A percentile compares a stretch with the other conserved stretches of the same genome.
Evolutionary conservation across 2,113 vertebrate species (phyloP).

Genomic region (Elephantulus edwardii): DNA sequence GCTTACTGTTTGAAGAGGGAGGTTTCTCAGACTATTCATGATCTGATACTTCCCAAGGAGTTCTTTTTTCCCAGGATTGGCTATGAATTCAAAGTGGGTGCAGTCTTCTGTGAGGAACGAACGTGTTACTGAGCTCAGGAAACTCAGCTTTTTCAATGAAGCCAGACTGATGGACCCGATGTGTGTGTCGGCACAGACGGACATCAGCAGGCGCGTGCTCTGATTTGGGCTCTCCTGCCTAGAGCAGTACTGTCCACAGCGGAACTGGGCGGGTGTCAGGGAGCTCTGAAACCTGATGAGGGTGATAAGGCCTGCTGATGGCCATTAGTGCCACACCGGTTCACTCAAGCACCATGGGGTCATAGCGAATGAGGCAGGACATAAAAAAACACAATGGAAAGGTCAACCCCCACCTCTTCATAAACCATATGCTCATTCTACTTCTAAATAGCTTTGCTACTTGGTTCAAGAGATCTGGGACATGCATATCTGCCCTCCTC

Average conservation of each 20-base stretch:
- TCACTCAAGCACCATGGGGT: not conserved
- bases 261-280: too few relatives aligned
- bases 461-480: not conserved
- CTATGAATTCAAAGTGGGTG: not conserved
- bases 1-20: not conserved
- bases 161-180: not conserved
- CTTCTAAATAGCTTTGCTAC: not conserved
- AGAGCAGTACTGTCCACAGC: not conserved
- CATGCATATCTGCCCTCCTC: not conserved
- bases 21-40: not conserved
- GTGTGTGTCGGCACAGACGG: not conserved
- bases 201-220: not conserved
- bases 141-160: not conserved
- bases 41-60: not conserved
- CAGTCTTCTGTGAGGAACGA: not conserved
- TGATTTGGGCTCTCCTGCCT: not conserved
- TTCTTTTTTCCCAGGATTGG: not conserved
- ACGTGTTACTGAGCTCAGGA: not conserved
- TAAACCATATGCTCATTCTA: too few relatives aligned
- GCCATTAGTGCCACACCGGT: not conserved
- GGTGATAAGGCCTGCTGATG: not conserved
- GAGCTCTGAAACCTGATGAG: not conserved
- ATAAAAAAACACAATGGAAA: not conserved
- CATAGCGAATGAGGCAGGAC: not conserved
- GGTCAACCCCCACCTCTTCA: not conserved